These are phyloP conservation scores for Crotophaga sulcirostris DNA, from an alignment of 2,113 vertebrate genomes.

Conservation along the genomic window DNA sequence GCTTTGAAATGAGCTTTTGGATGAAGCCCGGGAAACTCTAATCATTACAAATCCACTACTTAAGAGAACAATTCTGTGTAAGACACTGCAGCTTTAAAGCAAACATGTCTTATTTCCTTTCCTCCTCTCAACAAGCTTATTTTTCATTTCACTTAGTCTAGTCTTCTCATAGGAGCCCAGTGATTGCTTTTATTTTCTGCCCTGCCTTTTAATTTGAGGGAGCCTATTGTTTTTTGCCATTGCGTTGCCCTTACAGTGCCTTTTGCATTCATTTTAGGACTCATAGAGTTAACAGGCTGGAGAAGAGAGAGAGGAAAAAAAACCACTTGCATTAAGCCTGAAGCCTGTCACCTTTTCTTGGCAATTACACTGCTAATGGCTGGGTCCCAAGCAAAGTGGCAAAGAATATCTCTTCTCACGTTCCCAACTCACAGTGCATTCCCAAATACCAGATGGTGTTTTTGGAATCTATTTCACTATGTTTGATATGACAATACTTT, in stretches of 20 bases:
- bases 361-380: conserved; percentile 90
- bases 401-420: conserved; percentile 89
- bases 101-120: conserved; percentile 27
- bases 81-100: conserved; percentile 59
- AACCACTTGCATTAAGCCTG: conserved; percentile 79
- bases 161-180: neutral
- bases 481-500: conserved; percentile 90
- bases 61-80: conserved; percentile 61
- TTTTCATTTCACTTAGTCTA: conserved; percentile 33
- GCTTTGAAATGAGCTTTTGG: conserved; percentile 76
- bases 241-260: conserved; percentile 36
- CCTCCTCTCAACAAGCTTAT: conserved; percentile 43
- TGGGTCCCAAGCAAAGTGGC: conserved; percentile 91
- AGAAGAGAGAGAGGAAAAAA: conserved; percentile 31
- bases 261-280: conserved; percentile 70
- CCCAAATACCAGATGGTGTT: conserved; percentile 96
- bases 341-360: conserved; percentile 95
- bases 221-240: neutral
- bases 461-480: conserved; percentile 93
- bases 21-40: conserved; percentile 76
- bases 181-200: neutral
- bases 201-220: conserved; percentile 14
- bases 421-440: conserved; percentile 86
- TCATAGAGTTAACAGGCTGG: conserved; percentile 78
- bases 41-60: conserved; percentile 79